phyloP scores from a whole-genome alignment of 2,113 vertebrate species.

The Prionailurus viverrinus region DNA sequence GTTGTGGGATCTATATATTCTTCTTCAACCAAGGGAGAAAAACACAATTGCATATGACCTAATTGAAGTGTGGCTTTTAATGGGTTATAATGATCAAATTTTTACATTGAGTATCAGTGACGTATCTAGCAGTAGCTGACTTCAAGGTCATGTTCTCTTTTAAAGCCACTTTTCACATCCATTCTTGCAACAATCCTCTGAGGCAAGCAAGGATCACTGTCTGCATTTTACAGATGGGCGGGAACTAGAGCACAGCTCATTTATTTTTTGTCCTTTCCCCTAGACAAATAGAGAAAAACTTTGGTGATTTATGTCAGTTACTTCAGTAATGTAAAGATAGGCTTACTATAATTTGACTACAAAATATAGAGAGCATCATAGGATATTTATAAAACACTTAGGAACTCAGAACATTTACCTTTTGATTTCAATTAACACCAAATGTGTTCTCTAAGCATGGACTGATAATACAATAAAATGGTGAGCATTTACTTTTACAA shows the following conservation, averaged over 20 bases:
- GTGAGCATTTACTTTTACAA: slow-evolving; percentile 19
- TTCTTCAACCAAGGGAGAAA: slow-evolving; percentile 48
- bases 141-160: slow-evolving; percentile 28
- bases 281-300: slow-evolving; percentile 48
- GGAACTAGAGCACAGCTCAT: not conserved
- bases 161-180: slow-evolving; percentile 40
- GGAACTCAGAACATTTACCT: not conserved
- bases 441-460: not conserved
- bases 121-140: slow-evolving; percentile 11
- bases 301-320: not conserved
- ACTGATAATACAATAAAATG: not conserved
- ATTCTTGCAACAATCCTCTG: slow-evolving; percentile 56
- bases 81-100: slow-evolving; percentile 61
- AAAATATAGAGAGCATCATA: slow-evolving; percentile 34
- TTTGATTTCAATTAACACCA: not conserved
- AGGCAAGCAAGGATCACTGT: slow-evolving; percentile 62
- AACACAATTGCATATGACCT: not conserved
- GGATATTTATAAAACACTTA: slow-evolving; percentile 1
- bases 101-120: slow-evolving; percentile 51
- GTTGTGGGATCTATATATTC: slow-evolving; percentile 44
- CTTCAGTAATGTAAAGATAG: slow-evolving; percentile 31
- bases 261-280: slow-evolving; percentile 55
- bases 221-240: slow-evolving; percentile 46
- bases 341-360: not conserved
- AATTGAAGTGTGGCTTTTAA: slow-evolving; percentile 25